Evolutionary conservation across 2,797 vertebrate genomes (phyloP), one percentile per base, ranked within the genome.

Genomic region (Dermochelys coriacea): DNA sequence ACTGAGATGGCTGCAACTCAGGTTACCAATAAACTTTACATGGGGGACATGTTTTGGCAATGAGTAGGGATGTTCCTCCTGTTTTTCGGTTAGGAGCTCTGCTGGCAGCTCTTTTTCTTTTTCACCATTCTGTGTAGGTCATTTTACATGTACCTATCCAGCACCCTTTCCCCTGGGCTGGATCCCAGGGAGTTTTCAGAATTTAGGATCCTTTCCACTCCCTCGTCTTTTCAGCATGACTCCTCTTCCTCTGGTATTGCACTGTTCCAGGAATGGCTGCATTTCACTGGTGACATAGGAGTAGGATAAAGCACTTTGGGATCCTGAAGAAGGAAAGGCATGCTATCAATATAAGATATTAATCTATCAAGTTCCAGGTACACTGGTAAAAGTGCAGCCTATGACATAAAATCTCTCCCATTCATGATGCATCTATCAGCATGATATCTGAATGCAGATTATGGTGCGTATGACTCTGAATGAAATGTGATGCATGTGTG

Each of bases 11-110:
- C 86, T 84, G 6, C 51, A 45, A 80, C n/a, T 5, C 27, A 57
- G 27, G 55, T 86, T 84, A 64, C 74, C 45, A 45, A 47, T 47
- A 29, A 55, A 19, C 34, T 93, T 86, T 90, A 29, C 79, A 71
- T 29, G 4, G 45, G 19, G 50, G 64, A 14, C 8, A 12, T 0
- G 0, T 82, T 88, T 12, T 89, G 8, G 5, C 15, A 41, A 31
- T 59, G 59, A 82, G 59, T 83, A 88, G 16, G 54, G 54, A 25
- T 82, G 9, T 12, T 87, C 37, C 23, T 59, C 68, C 49, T 68
- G 21, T 11, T 82, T 84, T 21, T 84, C 90, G 7, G 41, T 85
- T 47, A 80, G 12, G 50, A 37, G 14, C 55, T 93, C 64, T 87
- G 4, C 57, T 87, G 84, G 5, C 16, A 74, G 23, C 37, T 23